Base-by-base conservation (phyloP, 2,888 invertebrate genomes). In the Drosophila atripex region DNA sequence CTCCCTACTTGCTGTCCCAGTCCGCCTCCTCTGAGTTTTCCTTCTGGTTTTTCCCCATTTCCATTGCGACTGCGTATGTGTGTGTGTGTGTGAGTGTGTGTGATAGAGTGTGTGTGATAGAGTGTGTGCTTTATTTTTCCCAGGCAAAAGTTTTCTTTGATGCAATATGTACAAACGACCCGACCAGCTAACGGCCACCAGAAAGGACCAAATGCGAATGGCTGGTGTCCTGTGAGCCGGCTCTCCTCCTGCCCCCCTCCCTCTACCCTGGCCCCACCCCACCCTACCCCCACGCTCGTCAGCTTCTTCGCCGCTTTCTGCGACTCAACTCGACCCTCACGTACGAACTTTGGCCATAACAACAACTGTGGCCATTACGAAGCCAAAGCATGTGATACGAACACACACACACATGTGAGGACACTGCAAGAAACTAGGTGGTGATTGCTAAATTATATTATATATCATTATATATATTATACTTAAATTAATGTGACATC, bases 301-400 rank as follows among this genome's bases (percentile, higher is more conserved):
- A 7, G 6, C 32, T 12, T 21, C n/a, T n/a, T 25, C 14, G 45
- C 18, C 11, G 8, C 64, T 18, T 52, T 66, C 66, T 66, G 64
- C 64, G 56, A 56, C 57, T 76, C 66, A 77, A 72, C 75, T 82
- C 87, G 88, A 87, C 87, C 85, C 87, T 85, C 86, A 86, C 88
- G 85, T 88, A 85, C 76, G 73, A 84, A 84, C 88, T 84, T 86
- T 86, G 80, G 80, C 87, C 78, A 85, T 88, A 88, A 88, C 84
- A 88, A 86, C 87, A 86, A 87, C 87, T 88, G 83, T 85, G 86
- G 88, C 86, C 88, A 86, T 86, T 84, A 84, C 86, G 73, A 57
- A 71, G 76, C 75, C 68, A 75, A 68, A 73, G 71, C 76, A 82
- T 86, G 77, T 86, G 80, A 65, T 55, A 57, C 73, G 38, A 51